Percentiles rank a stretch among this genome's conserved stretches.
Conservation (phyloP, 2,113 vertebrate genomes). For the Chionis minor region DNA sequence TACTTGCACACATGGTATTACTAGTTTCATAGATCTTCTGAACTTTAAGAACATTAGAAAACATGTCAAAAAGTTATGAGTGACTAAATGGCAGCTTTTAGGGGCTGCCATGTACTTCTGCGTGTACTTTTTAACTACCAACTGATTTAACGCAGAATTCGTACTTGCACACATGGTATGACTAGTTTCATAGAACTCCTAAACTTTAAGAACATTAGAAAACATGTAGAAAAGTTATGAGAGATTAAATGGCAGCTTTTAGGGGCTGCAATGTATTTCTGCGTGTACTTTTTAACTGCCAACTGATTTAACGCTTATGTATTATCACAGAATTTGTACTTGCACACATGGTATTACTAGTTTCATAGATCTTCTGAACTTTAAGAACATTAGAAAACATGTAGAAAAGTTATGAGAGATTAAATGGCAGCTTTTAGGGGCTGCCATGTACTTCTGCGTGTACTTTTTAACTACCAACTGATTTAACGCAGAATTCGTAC, state of each 20-base stretch:
- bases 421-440: neutral
- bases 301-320: neutral
- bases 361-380: neutral
- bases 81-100: neutral
- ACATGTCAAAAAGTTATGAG: rapidly evolving
- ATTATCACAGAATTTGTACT: neutral
- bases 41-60: neutral
- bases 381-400: neutral
- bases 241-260: neutral
- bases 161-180: neutral
- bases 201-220: neutral
- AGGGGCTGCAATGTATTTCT: neutral
- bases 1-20: neutral
- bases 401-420: neutral
- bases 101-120: neutral
- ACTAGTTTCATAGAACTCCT: neutral
- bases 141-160: neutral
- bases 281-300: neutral
- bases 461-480: neutral
- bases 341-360: neutral
- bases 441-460: neutral
- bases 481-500: neutral
- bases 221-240: rapidly evolving
- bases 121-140: neutral
- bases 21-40: neutral